Conservation (phyloP, 2,888 invertebrate species). For the Heteromyza rotundicornis region DNA sequence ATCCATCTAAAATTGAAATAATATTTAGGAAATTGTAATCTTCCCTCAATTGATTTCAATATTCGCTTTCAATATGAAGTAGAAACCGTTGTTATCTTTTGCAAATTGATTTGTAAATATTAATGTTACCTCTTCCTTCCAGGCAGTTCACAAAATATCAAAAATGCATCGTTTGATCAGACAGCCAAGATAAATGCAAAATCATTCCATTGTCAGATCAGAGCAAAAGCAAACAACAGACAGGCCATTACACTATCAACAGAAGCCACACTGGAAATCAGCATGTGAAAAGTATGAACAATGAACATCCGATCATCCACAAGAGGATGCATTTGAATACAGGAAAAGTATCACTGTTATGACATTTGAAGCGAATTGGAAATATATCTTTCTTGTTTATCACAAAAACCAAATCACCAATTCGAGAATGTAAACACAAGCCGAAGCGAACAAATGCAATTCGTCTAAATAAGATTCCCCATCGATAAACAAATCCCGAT, state of each 20-base stretch:
- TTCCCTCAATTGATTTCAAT: too few relatives aligned
- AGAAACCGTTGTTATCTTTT: too few relatives aligned
- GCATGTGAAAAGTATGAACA: not conserved
- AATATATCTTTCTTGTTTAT: not conserved
- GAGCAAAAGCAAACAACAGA: not conserved
- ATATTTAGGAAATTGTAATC: too few relatives aligned
- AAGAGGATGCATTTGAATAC: not conserved
- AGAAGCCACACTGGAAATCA: not conserved
- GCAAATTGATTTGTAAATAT: too few relatives aligned
- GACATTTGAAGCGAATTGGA: constrained; percentile 10
- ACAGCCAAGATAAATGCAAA: not conserved
- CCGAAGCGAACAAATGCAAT: not conserved
- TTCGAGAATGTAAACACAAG: not conserved
- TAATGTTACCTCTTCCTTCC: too few relatives aligned
- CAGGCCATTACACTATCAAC: too few relatives aligned
- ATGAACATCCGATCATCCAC: not conserved
- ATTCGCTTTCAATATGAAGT: too few relatives aligned
- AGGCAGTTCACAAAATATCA: too few relatives aligned
- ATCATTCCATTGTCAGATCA: not conserved
- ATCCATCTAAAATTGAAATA: too few relatives aligned
- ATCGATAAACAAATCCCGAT: not conserved
- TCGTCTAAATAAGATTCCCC: not conserved
- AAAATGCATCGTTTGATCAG: too few relatives aligned
- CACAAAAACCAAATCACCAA: not conserved
- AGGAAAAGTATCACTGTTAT: constrained; percentile 1